A percentile compares a stretch with the other conserved stretches of the same genome.
Conservation (phyloP, 2,888 invertebrate species). For the Blera fallax region DNA sequence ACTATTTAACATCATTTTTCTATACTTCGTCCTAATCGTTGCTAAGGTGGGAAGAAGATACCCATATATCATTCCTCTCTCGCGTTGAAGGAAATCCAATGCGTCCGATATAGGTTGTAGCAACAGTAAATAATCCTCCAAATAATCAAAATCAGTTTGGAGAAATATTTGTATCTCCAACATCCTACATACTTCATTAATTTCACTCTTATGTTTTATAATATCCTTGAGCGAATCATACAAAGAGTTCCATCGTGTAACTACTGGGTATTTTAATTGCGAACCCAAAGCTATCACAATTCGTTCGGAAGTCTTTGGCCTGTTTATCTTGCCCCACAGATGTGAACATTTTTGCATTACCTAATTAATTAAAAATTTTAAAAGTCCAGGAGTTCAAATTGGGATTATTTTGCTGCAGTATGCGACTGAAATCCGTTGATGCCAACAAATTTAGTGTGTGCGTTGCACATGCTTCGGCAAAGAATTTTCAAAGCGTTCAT, state of each 20-base stretch:
- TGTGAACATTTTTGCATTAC: slow-evolving; percentile 25
- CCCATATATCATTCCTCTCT: slow-evolving; percentile 48
- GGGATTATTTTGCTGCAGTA: slow-evolving; percentile 21
- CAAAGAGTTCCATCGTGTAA: slow-evolving; percentile 60
- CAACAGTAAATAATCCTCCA: too few species aligned
- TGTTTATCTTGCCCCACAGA: slow-evolving; percentile 57
- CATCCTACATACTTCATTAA: slow-evolving; percentile 43
- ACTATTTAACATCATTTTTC: slow-evolving; percentile 14
- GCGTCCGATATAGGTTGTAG: not conserved
- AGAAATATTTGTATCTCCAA: slow-evolving; percentile 32
- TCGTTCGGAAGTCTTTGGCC: slow-evolving; percentile 45
- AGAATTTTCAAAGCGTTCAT: not conserved
- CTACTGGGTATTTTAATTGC: slow-evolving; percentile 44
- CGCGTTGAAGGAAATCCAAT: not conserved
- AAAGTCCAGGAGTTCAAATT: slow-evolving; percentile 20
- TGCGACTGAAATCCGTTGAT: slow-evolving; percentile 23
- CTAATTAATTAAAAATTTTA: slow-evolving; percentile 12
- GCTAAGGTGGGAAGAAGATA: slow-evolving; percentile 59
- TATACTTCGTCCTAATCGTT: slow-evolving; percentile 39
- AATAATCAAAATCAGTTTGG: too few species aligned
- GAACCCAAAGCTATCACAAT: slow-evolving; percentile 38
- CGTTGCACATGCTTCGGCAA: slow-evolving; percentile 52
- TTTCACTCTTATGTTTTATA: slow-evolving; percentile 32
- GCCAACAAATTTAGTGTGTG: slow-evolving; percentile 58
- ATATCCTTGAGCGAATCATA: slow-evolving; percentile 56